These are phyloP conservation scores for Reticulitermes speratus DNA, from an alignment of 1,140 invertebrate species.

Conservation along the genomic window DNA sequence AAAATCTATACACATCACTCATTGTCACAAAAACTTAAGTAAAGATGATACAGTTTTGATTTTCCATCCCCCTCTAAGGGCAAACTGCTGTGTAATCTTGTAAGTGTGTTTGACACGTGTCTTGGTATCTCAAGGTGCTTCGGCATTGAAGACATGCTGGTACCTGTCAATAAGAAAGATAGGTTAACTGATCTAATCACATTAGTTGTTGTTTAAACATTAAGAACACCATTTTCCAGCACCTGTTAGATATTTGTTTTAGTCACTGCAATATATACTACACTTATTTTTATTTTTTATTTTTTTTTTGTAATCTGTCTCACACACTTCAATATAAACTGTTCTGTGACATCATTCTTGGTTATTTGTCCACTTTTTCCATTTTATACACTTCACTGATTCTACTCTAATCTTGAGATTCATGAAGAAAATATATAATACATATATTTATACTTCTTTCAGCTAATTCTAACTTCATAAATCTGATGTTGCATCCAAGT, in stretches of 20 bases:
- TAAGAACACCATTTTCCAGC: slow-evolving; percentile 11
- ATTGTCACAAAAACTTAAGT: background rate
- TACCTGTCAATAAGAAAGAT: background rate
- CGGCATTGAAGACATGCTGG: background rate
- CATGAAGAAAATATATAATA: background rate
- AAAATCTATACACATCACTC: background rate
- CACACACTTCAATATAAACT: no score
- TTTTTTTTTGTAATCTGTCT: background rate
- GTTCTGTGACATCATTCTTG: background rate
- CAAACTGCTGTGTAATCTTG: background rate
- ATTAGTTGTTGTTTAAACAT: background rate
- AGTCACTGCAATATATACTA: background rate
- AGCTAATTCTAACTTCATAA: background rate
- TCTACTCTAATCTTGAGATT: background rate
- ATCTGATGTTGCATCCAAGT: background rate
- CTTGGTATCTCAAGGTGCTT: background rate
- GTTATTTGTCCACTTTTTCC: no score
- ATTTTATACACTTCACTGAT: background rate
- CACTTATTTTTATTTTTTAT: background rate
- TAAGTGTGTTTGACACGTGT: background rate
- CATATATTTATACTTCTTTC: background rate
- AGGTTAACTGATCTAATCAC: no score
- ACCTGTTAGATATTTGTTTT: background rate
- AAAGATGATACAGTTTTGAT: background rate
- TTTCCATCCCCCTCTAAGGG: no score